These are phyloP conservation scores for Chrysocyon brachyurus DNA, from an alignment of 2,797 vertebrate species.

Conservation along the genomic window DNA sequence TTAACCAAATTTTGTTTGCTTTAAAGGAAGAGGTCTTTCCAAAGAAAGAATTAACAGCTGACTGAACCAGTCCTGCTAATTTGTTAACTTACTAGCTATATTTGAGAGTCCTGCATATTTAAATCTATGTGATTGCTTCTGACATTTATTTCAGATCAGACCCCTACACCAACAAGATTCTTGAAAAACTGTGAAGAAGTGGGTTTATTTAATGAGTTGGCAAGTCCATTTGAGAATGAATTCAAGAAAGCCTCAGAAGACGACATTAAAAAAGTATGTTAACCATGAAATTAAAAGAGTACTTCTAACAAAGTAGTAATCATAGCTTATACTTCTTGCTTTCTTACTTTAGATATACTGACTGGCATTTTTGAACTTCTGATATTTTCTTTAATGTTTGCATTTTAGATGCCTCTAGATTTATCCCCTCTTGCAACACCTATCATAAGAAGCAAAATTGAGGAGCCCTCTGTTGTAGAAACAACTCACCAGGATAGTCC, in stretches of 20 bases:
- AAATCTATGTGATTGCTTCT: constrained; percentile 71
- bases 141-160: constrained; percentile 95
- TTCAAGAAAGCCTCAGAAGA: constrained; percentile 99
- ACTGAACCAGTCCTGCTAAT: constrained; percentile 69
- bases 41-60: constrained; percentile 79
- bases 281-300: neutral
- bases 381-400: constrained; percentile 67
- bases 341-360: constrained; percentile 44
- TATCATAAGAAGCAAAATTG: constrained; percentile 97
- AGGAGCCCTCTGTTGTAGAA: constrained; percentile 93
- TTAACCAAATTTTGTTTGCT: constrained; percentile 80
- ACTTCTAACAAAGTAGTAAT: constrained; percentile 47
- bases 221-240: constrained; percentile 99
- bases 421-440: constrained; percentile 98
- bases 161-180: constrained; percentile 99
- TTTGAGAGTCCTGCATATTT: constrained; percentile 60
- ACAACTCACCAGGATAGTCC: constrained; percentile 96
- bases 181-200: constrained; percentile 99
- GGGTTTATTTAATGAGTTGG: constrained; percentile 98
- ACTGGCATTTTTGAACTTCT: constrained; percentile 30
- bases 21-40: constrained; percentile 80
- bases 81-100: constrained; percentile 72
- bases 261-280: constrained; percentile 97
- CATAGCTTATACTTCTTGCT: neutral
- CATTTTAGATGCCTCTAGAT: constrained; percentile 96